phyloP scores from a whole-genome alignment of 2,797 vertebrate species.

The Threskiornis aethiopicus region DNA sequence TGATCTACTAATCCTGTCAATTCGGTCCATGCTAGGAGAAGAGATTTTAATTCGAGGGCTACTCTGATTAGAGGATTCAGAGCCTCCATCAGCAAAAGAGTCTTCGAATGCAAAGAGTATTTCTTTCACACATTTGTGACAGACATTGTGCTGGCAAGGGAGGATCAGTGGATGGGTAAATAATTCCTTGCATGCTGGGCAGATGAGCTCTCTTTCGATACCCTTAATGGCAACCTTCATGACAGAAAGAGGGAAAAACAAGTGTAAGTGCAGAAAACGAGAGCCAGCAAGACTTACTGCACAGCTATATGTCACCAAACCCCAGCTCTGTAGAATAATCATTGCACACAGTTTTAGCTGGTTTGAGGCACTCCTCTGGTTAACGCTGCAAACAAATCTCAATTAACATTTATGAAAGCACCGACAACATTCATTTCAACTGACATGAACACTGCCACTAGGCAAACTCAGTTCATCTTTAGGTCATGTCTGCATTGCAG shows the following conservation, averaged over 20 bases:
- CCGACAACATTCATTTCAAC: neutral
- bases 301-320: neutral
- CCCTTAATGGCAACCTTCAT: constrained; percentile 91
- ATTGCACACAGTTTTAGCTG: neutral
- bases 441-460: neutral
- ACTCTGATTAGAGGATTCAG: constrained; percentile 90
- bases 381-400: neutral
- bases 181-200: constrained; percentile 95
- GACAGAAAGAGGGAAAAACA: neutral
- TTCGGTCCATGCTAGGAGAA: constrained; percentile 90
- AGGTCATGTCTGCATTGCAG: constrained; percentile 51
- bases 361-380: neutral
- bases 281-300: neutral
- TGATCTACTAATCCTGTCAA: constrained; percentile 90
- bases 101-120: constrained; percentile 90
- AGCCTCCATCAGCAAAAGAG: constrained; percentile 86
- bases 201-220: constrained; percentile 96
- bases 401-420: neutral
- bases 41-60: constrained; percentile 87
- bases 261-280: neutral
- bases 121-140: constrained; percentile 95
- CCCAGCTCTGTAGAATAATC: neutral
- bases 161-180: constrained; percentile 96
- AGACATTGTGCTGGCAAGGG: constrained; percentile 96
- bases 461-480: neutral